Conservation (phyloP, 1,140 invertebrate species). For the Semibalanus balanoides region DNA sequence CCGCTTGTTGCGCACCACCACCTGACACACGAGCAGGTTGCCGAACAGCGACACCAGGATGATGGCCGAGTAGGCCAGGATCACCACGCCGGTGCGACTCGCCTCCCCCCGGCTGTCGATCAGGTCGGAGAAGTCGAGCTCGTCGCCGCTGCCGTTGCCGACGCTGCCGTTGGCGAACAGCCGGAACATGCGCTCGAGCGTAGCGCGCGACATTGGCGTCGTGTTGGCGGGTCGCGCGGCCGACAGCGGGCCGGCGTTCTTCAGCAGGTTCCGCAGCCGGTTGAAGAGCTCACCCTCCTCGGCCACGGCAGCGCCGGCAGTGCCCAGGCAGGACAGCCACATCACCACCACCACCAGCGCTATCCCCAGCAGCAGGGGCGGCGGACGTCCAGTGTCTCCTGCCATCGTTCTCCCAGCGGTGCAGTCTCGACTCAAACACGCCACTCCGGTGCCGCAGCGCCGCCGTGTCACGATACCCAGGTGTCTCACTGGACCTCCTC, state of each 20-base stretch:
- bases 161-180: background rate
- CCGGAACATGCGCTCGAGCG: background rate
- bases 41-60: slow-evolving; percentile 29
- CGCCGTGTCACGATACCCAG: too few species aligned
- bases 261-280: background rate
- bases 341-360: background rate
- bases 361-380: too few species aligned
- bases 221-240: background rate
- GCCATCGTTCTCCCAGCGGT: too few species aligned
- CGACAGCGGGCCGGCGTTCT: background rate
- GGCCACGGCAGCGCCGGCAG: background rate
- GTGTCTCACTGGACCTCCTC: too few species aligned
- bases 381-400: too few species aligned
- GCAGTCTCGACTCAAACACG: too few species aligned
- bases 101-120: slow-evolving; percentile 11
- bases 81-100: slow-evolving; percentile 24
- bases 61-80: slow-evolving; percentile 27
- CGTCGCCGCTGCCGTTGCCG: background rate
- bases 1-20: slow-evolving; percentile 26
- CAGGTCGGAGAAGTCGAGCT: background rate
- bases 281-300: background rate
- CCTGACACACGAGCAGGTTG: slow-evolving; percentile 25
- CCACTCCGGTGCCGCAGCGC: too few species aligned
- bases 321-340: background rate
- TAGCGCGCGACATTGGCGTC: background rate